These are phyloP conservation scores for Brachycybe producta DNA, from an alignment of 2,888 invertebrate genomes.

Conservation along the genomic window DNA sequence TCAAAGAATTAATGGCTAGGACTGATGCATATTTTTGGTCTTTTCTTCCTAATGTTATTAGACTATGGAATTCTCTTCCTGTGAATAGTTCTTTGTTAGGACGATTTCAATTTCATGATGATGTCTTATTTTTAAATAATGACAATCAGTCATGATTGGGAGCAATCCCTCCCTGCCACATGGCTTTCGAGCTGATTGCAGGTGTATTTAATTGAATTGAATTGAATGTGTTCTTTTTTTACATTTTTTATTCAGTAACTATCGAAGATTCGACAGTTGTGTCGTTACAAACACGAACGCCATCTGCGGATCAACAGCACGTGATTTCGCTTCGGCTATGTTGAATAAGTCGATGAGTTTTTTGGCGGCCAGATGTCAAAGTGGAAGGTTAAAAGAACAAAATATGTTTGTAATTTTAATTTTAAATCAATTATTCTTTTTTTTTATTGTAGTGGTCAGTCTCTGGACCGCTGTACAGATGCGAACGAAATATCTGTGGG, in stretches of 20 bases:
- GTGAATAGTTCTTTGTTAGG: too few species aligned
- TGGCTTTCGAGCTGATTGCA: too few species aligned
- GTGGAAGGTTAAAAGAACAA: constrained; percentile 2
- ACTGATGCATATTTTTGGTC: too few species aligned
- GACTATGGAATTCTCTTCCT: too few species aligned
- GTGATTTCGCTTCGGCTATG: constrained; percentile 15
- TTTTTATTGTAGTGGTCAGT: neutral
- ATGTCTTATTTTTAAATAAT: too few species aligned
- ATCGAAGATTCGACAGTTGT: constrained; percentile 14
- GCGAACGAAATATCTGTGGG: constrained; percentile 10
- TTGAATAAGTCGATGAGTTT: constrained; percentile 16
- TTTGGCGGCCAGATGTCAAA: constrained; percentile 11
- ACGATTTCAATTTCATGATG: too few species aligned
- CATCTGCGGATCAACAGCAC: constrained; percentile 15
- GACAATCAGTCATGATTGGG: too few species aligned
- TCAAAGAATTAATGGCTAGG: too few species aligned
- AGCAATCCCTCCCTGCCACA: too few species aligned
- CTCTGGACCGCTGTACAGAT: constrained; percentile 4
- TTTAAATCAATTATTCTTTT: neutral
- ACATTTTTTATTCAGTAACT: constrained; percentile 14
- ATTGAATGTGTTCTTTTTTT: too few species aligned
- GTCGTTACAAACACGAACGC: constrained; percentile 15
- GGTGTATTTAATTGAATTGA: too few species aligned
- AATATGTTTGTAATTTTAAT: neutral
- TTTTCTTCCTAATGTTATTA: too few species aligned